Evolutionary conservation across 2,113 vertebrate genomes (phyloP).

Genomic region (Thryonomys swinderianus): DNA sequence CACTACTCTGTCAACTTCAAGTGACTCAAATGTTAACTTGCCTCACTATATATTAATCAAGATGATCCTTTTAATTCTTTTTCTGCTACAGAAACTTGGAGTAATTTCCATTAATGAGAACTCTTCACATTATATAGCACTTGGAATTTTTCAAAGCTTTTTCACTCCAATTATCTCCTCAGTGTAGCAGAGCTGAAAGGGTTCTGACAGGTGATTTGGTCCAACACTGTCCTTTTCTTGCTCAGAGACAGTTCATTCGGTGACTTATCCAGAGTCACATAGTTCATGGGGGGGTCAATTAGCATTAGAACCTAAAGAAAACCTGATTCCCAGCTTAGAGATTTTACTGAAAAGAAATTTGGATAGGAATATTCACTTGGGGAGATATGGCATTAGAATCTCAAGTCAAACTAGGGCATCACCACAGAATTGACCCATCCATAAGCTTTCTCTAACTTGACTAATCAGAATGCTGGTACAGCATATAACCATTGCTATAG

Average conservation of each 20-base stretch:
- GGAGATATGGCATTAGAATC: background rate
- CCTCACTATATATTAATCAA: background rate
- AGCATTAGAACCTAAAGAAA: conserved; percentile 19
- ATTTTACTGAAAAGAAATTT: background rate
- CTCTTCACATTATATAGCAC: background rate
- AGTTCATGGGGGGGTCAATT: background rate
- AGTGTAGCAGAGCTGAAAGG: background rate
- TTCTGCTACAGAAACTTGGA: conserved; percentile 42
- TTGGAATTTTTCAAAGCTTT: conserved; percentile 33
- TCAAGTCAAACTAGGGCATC: background rate
- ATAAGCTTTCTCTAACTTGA: background rate
- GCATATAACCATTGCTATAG: background rate
- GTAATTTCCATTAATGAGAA: conserved; percentile 9
- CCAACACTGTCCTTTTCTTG: background rate
- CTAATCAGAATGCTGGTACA: background rate
- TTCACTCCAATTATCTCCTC: conserved; percentile 9
- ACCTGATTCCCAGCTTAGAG: background rate
- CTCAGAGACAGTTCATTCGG: background rate
- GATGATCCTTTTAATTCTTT: background rate
- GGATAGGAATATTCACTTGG: background rate
- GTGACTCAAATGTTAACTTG: conserved; percentile 39
- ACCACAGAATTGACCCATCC: background rate
- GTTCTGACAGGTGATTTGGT: background rate
- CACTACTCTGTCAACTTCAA: conserved; percentile 18
- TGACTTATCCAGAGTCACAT: conserved; percentile 19